These are phyloP conservation scores for Chaunax sp. DNA, from an alignment of 2,797 vertebrate genomes.

Conservation along the genomic window DNA sequence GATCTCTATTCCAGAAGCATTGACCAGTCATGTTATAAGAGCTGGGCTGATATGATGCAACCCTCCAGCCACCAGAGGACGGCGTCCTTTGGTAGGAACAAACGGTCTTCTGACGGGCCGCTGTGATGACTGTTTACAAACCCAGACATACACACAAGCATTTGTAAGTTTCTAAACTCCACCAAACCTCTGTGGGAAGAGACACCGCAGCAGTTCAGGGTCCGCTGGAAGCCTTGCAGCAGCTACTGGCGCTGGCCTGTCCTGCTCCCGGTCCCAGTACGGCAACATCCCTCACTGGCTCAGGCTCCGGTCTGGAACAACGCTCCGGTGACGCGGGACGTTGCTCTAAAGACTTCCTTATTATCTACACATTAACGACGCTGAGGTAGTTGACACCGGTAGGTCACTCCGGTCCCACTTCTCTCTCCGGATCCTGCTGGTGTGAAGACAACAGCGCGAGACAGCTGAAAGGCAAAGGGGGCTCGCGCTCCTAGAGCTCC, in stretches of 20 bases:
- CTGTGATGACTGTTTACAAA: background rate
- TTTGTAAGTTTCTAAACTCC: background rate
- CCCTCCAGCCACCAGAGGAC: no score
- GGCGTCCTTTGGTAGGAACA: background rate
- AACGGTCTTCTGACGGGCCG: background rate
- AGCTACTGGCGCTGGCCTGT: background rate
- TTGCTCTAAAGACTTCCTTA: background rate
- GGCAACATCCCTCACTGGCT: background rate
- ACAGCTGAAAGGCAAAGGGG: background rate
- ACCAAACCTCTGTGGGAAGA: background rate
- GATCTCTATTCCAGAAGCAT: background rate
- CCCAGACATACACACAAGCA: background rate
- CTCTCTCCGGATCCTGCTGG: background rate
- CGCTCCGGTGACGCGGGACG: background rate
- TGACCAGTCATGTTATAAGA: no score
- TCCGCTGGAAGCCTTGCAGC: background rate
- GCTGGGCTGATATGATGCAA: background rate
- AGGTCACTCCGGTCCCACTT: background rate
- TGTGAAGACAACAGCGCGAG: constrained; percentile 3
- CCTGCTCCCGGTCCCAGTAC: background rate
- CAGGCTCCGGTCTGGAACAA: background rate
- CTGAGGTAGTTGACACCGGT: no score
- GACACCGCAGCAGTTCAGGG: background rate
- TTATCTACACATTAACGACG: background rate
- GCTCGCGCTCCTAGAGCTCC: constrained; percentile 32